Evolutionary conservation across 2,888 invertebrate genomes (phyloP), one percentile per base, ranked within the genome.

Genomic region (Pseudeuparius sepicola): DNA sequence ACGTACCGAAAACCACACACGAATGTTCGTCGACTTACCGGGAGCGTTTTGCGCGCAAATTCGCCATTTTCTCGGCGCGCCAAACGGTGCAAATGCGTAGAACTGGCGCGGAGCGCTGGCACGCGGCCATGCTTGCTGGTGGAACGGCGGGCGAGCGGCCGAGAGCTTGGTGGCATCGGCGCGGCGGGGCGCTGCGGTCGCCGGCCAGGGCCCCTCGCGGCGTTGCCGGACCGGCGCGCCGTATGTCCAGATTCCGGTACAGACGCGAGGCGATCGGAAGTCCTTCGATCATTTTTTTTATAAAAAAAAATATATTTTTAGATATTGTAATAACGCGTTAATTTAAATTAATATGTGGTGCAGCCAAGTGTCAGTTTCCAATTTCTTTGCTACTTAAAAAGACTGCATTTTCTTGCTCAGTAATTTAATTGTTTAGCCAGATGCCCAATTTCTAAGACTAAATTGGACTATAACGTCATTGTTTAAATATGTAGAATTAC

Each of bases 121-220:
- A 45, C 42, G 42, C 49, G 45, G 48, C 57, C 58, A 58, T 57
- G 57, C 57, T 53, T 49, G n/a, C n/a, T n/a, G n/a, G n/a, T n/a
- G n/a, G n/a, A n/a, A n/a, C n/a, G n/a, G n/a, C n/a, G n/a, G n/a
- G n/a, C n/a, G n/a, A n/a, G n/a, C n/a, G n/a, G n/a, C n/a, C n/a
- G n/a, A n/a, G n/a, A n/a, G 45, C 46, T 56, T 55, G 40, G 40
- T 54, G 53, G 52, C 54, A 56, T 48, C 35, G 53, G 44, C 55
- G 49, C 50, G 26, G 31, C 45, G 50, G 37, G 56, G 59, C 58
- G 57, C 56, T 51, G 26, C 33, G 16, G 35, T 46, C 48, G 46
- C 42, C 13, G 41, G 42, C 42, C 28, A 28, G 42, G 44, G 40
- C 42, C 40, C 41, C 42, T 37, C 28, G 31, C 42, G 37, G 39